phyloP scores from a whole-genome alignment of 1,140 invertebrate genomes.

The Lepidotrigona ventralis region DNA sequence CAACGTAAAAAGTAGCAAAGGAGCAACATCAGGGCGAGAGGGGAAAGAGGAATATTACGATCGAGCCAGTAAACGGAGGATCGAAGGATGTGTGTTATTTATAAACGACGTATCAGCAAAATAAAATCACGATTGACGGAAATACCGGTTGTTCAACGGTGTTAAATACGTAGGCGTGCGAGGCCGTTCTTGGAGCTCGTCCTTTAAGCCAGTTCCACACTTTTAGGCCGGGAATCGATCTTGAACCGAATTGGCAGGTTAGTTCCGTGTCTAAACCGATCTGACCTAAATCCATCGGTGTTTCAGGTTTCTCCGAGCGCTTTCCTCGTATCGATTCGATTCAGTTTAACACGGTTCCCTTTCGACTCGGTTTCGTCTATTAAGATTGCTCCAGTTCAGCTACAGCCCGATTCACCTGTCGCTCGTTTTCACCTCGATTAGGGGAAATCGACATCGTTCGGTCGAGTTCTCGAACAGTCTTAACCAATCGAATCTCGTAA shows the following conservation, averaged over 20 bases:
- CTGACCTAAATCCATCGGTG: constrained; percentile 7
- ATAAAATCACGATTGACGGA: constrained; percentile 33
- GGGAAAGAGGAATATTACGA: background rate
- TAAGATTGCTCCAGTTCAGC: constrained; percentile 2
- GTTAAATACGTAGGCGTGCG: constrained; percentile 14
- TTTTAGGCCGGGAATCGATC: background rate
- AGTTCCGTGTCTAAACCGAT: background rate
- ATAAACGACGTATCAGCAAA: constrained; percentile 43
- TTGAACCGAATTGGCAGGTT: background rate
- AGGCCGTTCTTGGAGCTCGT: background rate
- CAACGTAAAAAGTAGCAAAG: background rate
- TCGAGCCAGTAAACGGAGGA: background rate
- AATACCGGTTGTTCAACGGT: constrained; percentile 2
- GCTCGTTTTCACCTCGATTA: background rate
- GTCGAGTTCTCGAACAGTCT: background rate
- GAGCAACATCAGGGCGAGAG: background rate
- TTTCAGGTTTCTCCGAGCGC: constrained; percentile 1
- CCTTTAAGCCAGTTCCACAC: constrained; percentile 11
- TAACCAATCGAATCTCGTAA: background rate
- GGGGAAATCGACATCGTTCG: background rate
- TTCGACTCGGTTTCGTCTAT: constrained; percentile 11
- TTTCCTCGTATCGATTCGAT: background rate
- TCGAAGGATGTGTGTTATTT: constrained; percentile 34
- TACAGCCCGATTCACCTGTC: background rate
- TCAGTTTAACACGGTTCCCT: background rate